Evolutionary conservation across 2,888 invertebrate genomes (phyloP).

Genomic region (Strigamia crassipes): DNA sequence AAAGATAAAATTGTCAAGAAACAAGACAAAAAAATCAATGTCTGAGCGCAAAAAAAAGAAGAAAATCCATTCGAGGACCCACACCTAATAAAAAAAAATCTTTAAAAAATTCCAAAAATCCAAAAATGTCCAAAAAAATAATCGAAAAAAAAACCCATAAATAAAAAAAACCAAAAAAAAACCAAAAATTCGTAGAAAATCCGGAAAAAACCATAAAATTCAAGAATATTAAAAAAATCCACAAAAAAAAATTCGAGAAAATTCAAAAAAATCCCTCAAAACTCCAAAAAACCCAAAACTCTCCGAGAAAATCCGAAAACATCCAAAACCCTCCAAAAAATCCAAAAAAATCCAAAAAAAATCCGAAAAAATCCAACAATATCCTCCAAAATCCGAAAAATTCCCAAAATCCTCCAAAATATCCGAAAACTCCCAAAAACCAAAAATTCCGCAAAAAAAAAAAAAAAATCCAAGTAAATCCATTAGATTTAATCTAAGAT

Average conservation of each 20-base stretch:
- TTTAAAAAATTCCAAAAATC: too few relatives aligned
- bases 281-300: too few relatives aligned
- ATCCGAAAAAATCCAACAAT: neutral
- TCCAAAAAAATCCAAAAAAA: neutral
- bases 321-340: neutral
- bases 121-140: too few relatives aligned
- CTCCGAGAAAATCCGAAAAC: too few relatives aligned
- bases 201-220: too few relatives aligned
- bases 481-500: too few relatives aligned
- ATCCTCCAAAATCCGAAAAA: too few relatives aligned
- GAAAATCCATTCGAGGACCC: neutral
- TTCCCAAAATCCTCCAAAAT: too few relatives aligned
- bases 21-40: conserved; percentile 37
- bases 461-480: neutral
- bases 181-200: neutral
- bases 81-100: too few relatives aligned
- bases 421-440: too few relatives aligned
- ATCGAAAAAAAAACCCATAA: too few relatives aligned
- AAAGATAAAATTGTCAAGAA: conserved; percentile 34
- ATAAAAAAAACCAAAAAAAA: neutral
- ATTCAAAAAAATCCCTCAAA: neutral
- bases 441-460: too few relatives aligned
- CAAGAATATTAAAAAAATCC: neutral
- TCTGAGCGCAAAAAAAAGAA: neutral
- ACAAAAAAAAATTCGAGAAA: neutral